phyloP scores from a whole-genome alignment of 1,140 invertebrate genomes.

The Drosophila prosaltans region DNA sequence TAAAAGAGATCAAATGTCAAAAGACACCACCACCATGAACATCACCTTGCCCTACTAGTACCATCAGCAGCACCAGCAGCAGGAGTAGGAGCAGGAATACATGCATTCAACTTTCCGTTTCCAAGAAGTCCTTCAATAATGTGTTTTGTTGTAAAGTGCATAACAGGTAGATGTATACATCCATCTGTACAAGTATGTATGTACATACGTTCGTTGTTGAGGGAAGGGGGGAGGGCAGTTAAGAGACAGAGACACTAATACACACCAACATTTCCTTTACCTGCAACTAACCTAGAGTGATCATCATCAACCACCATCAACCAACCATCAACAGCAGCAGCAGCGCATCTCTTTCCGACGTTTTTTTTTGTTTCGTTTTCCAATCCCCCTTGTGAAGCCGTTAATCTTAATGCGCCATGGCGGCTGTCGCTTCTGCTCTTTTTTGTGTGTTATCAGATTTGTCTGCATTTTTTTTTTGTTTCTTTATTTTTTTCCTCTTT shows the following conservation, averaged over 20 bases:
- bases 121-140: slow-evolving; percentile 71
- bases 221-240: not conserved
- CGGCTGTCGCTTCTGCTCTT: slow-evolving; percentile 76
- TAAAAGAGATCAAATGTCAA: slow-evolving; percentile 82
- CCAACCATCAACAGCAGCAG: slow-evolving; percentile 21
- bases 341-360: slow-evolving; percentile 29
- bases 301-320: slow-evolving; percentile 40
- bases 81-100: slow-evolving; percentile 17
- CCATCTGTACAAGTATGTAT: not conserved
- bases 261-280: slow-evolving; percentile 72
- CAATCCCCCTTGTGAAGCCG: slow-evolving; percentile 49
- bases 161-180: slow-evolving; percentile 44
- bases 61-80: too few relatives aligned
- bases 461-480: slow-evolving; percentile 49
- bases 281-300: slow-evolving; percentile 46
- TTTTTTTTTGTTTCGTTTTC: slow-evolving; percentile 9
- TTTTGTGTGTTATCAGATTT: slow-evolving; percentile 72
- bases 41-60: not conserved
- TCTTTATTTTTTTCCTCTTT: not conserved
- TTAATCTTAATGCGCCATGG: slow-evolving; percentile 79
- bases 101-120: slow-evolving; percentile 56
- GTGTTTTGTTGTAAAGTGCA: slow-evolving; percentile 67
- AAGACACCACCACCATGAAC: slow-evolving; percentile 17
- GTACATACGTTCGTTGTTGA: not conserved
- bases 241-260: slow-evolving; percentile 8